Percentiles rank a stretch among this genome's conserved stretches.
These are phyloP conservation scores for Tachina grossa DNA, from an alignment of 2,888 invertebrate genomes.

Conservation along the genomic window DNA sequence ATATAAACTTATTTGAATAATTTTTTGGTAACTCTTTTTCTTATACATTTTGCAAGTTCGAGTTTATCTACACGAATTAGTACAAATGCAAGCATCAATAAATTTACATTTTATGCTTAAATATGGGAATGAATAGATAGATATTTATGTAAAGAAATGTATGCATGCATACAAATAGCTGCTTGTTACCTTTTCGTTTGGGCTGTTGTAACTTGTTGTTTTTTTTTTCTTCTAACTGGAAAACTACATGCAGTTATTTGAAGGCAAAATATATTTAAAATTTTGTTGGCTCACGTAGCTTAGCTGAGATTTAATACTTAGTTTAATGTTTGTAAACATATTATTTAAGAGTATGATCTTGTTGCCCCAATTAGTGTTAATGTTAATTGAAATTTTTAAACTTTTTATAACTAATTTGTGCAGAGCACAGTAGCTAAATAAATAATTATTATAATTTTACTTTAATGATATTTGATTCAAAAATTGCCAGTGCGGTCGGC, in stretches of 20 bases:
- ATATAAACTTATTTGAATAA: conserved; percentile 35
- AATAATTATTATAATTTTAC: conserved; percentile 29
- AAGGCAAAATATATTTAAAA: conserved; percentile 44
- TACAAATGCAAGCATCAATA: neutral
- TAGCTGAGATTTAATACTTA: neutral
- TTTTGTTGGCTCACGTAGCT: neutral
- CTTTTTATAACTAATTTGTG: conserved; percentile 28
- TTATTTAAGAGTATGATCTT: conserved; percentile 20
- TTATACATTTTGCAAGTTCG: conserved; percentile 52
- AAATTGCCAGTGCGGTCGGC: neutral
- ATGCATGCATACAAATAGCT: neutral
- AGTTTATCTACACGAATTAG: conserved; percentile 31
- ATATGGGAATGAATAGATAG: conserved; percentile 41
- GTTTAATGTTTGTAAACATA: neutral
- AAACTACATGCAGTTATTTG: conserved; percentile 36
- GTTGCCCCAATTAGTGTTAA: conserved; percentile 24
- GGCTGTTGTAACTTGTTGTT: neutral
- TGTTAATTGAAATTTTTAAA: conserved; percentile 35
- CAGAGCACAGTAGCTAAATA: neutral
- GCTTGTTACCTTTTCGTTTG: conserved; percentile 23
- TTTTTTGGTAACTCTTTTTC: neutral
- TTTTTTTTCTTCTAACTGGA: neutral
- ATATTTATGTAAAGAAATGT: conserved; percentile 21
- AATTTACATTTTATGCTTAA: conserved; percentile 46
- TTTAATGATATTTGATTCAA: neutral